These are phyloP conservation scores for Emydura subglobosa DNA, from an alignment of 2,113 vertebrate genomes.

Conservation along the genomic window DNA sequence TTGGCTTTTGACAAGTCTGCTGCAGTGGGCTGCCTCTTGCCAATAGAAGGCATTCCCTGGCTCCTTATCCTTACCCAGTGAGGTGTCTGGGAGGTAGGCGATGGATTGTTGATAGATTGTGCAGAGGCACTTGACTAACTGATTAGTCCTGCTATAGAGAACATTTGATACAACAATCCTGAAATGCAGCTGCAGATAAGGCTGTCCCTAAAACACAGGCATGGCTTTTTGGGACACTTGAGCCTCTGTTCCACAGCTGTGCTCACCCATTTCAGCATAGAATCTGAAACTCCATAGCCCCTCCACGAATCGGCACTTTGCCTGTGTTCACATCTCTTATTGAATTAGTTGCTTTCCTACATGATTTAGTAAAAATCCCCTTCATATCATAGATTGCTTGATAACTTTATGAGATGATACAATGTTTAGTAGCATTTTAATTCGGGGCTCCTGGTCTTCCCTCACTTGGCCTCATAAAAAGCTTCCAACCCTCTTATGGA, in stretches of 20 bases:
- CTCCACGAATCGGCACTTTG: not conserved
- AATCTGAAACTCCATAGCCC: not conserved
- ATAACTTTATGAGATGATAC: not conserved
- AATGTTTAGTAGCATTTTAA: not conserved
- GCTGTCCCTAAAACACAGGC: not conserved
- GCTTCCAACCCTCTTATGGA: not conserved
- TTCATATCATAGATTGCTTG: not conserved
- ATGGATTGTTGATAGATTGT: not conserved
- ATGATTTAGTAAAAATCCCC: not conserved
- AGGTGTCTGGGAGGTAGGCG: not conserved
- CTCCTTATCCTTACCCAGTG: not conserved
- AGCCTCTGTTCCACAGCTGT: not conserved
- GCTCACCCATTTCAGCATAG: slow-evolving; percentile 4
- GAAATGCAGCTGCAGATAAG: not conserved
- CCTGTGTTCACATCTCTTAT: not conserved
- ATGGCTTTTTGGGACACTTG: not conserved
- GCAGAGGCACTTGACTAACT: not conserved
- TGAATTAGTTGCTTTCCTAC: not conserved
- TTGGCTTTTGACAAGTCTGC: slow-evolving; percentile 8
- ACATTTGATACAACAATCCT: not conserved
- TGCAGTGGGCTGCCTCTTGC: not conserved
- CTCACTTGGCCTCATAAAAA: not conserved
- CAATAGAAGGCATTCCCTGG: not conserved
- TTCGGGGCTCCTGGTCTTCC: not conserved
- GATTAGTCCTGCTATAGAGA: not conserved